Evolutionary conservation across 2,888 invertebrate species (phyloP).

Genomic region (Caenorhabditis sp.): DNA sequence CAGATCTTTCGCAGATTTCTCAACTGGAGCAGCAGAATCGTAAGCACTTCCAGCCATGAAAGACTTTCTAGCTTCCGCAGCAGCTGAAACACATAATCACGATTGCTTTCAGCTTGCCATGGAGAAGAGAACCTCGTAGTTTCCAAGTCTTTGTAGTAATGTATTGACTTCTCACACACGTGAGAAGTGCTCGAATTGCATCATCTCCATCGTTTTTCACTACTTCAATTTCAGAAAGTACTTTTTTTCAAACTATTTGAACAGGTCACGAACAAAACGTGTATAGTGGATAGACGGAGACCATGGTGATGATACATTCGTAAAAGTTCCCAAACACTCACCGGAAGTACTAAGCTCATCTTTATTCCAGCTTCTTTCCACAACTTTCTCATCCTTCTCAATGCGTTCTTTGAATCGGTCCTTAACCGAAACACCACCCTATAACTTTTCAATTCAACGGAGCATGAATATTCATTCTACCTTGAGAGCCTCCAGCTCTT

Average conservation of each 20-base stretch:
- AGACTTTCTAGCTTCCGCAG: conserved; percentile 76
- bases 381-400: conserved; percentile 59
- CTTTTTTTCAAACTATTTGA: neutral
- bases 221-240: conserved; percentile 14
- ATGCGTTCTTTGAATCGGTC: conserved; percentile 77
- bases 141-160: conserved; percentile 44
- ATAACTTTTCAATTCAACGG: neutral
- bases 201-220: conserved; percentile 48
- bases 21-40: conserved; percentile 69
- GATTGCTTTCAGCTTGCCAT: too few species aligned
- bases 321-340: too few species aligned
- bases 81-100: conserved; percentile 64
- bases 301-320: conserved; percentile 25
- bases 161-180: conserved; percentile 58
- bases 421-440: conserved; percentile 73
- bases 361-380: conserved; percentile 72
- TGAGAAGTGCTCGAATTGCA: conserved; percentile 61
- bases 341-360: conserved; percentile 75
- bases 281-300: conserved; percentile 34
- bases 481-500: conserved; percentile 77
- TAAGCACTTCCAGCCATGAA: conserved; percentile 78
- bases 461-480: conserved; percentile 9
- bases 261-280: conserved; percentile 7
- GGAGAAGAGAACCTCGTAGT: conserved; percentile 13
- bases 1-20: conserved; percentile 71